phyloP scores from a whole-genome alignment of 2,888 invertebrate species.

The Pardosa pseudoannulata region DNA sequence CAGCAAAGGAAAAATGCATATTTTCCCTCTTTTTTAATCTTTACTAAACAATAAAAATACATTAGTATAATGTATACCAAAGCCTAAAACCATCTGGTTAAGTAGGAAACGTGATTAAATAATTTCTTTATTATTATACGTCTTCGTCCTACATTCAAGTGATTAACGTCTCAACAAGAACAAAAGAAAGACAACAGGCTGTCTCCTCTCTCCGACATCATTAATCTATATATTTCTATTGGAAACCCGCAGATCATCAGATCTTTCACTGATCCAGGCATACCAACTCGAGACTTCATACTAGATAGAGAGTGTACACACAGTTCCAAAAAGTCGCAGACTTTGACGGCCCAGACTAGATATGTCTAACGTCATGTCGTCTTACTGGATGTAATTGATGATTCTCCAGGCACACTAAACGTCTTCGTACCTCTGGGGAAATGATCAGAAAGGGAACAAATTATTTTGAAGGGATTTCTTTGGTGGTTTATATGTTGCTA shows the following conservation, averaged over 20 bases:
- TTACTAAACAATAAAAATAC: too few relatives aligned
- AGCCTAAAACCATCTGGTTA: too few relatives aligned
- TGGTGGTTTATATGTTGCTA: not conserved
- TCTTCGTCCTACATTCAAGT: not conserved
- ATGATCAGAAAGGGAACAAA: constrained; percentile 15
- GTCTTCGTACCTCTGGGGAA: constrained; percentile 15
- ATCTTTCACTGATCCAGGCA: not conserved
- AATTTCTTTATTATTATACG: too few relatives aligned
- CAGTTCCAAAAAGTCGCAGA: not conserved
- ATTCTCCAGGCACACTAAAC: constrained; percentile 8
- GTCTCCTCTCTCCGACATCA: not conserved
- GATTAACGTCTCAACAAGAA: not conserved
- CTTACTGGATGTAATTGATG: constrained; percentile 55
- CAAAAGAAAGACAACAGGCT: not conserved
- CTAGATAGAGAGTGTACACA: not conserved
- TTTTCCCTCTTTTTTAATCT: too few relatives aligned
- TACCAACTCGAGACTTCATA: not conserved
- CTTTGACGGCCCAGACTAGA: constrained; percentile 34
- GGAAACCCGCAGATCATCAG: not conserved
- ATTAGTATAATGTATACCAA: too few relatives aligned
- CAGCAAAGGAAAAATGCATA: too few relatives aligned
- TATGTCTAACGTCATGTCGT: constrained; percentile 48
- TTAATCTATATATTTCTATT: not conserved
- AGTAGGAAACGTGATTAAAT: too few relatives aligned
- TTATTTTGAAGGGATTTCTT: not conserved